These are phyloP conservation scores for Mycetomoellerius zeteki DNA, from an alignment of 1,140 invertebrate genomes.

Conservation along the genomic window DNA sequence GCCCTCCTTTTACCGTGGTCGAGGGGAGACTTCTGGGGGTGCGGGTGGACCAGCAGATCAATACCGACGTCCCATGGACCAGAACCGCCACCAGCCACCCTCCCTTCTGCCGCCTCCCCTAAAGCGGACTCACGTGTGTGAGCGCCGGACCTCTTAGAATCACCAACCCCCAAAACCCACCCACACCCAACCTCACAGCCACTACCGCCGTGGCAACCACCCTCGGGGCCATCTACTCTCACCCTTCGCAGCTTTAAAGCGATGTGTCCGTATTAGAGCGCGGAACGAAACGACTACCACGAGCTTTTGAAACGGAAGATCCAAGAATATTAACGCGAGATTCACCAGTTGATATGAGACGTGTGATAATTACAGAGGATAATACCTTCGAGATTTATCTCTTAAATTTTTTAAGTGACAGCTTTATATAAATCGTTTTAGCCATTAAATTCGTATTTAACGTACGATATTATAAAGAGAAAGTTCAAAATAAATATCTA, in stretches of 20 bases:
- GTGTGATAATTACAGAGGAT: not conserved
- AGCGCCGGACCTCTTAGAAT: constrained; percentile 86
- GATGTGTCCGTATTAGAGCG: constrained; percentile 80
- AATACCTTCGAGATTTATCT: constrained; percentile 15
- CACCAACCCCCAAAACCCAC: constrained; percentile 82
- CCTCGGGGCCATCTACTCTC: constrained; percentile 79
- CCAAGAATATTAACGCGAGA: constrained; percentile 9
- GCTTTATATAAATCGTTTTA: not conserved
- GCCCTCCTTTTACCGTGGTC: constrained; percentile 75
- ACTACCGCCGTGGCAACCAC: constrained; percentile 77
- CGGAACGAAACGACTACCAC: constrained; percentile 35
- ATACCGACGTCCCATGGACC: constrained; percentile 85
- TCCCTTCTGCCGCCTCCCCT: constrained; percentile 46
- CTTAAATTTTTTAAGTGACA: not conserved
- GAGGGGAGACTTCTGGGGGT: constrained; percentile 67
- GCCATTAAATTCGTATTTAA: not conserved
- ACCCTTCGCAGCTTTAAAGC: constrained; percentile 83
- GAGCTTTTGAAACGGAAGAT: constrained; percentile 30
- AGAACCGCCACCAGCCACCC: constrained; percentile 72
- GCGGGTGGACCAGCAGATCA: constrained; percentile 81
- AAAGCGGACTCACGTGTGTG: constrained; percentile 79
- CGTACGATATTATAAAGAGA: not conserved
- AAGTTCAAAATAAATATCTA: not conserved
- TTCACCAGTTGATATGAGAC: not conserved
- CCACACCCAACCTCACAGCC: constrained; percentile 67